Evolutionary conservation across 2,797 vertebrate genomes (phyloP).

Genomic region (Propithecus deckenii): DNA sequence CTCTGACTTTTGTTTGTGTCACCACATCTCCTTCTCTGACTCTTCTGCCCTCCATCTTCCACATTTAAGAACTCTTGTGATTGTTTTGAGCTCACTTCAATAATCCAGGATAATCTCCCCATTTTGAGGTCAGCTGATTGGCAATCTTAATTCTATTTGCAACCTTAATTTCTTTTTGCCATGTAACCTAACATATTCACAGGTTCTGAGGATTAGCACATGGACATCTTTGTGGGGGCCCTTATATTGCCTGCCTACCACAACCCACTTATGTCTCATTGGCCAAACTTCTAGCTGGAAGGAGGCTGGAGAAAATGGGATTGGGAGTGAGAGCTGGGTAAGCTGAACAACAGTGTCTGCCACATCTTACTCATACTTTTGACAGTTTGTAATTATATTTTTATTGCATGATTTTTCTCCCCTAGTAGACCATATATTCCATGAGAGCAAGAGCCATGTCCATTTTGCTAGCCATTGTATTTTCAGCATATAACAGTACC

Average conservation of each 20-base stretch:
- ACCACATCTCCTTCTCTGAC: background rate
- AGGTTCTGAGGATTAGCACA: background rate
- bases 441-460: background rate
- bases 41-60: background rate
- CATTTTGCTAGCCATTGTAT: background rate
- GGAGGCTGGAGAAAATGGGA: background rate
- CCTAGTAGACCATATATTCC: background rate
- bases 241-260: background rate
- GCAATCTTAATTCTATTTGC: background rate
- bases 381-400: background rate
- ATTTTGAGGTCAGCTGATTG: constrained; percentile 7
- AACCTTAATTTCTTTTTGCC: constrained; percentile 14
- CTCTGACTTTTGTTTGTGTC: constrained; percentile 2
- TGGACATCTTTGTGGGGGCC: background rate
- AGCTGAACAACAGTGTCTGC: background rate
- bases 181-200: background rate
- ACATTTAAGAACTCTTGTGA: constrained; percentile 21
- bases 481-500: constrained; percentile 4
- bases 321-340: background rate
- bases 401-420: background rate
- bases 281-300: background rate
- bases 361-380: background rate
- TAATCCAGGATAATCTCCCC: background rate
- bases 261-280: background rate
- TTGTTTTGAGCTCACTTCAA: background rate